Evolutionary conservation across 2,888 invertebrate genomes (phyloP).

Genomic region (Hylaea fasciaria): DNA sequence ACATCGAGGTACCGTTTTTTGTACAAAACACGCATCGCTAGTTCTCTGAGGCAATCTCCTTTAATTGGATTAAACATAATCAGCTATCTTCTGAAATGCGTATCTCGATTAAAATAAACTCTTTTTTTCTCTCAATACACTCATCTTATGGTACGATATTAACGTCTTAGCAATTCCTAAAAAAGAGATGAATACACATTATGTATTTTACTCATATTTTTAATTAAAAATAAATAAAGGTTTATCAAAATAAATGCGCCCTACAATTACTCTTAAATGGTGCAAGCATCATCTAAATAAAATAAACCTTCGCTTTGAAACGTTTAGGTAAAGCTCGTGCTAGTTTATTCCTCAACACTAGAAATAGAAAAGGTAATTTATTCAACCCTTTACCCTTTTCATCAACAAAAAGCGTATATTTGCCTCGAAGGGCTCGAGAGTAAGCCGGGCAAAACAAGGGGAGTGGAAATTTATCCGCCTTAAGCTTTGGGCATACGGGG

Average conservation of each 20-base stretch:
- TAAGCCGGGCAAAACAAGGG: slow-evolving; percentile 55
- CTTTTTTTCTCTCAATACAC: neutral
- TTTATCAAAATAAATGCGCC: too few relatives aligned
- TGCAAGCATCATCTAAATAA: too few relatives aligned
- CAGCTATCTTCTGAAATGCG: slow-evolving; percentile 37
- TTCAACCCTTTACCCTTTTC: slow-evolving; percentile 55
- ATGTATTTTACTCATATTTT: neutral
- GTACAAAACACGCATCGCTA: slow-evolving; percentile 64
- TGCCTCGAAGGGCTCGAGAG: slow-evolving; percentile 39
- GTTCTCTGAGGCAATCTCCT: slow-evolving; percentile 52
- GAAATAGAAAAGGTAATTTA: slow-evolving; percentile 36
- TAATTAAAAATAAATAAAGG: too few relatives aligned
- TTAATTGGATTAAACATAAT: slow-evolving; percentile 56
- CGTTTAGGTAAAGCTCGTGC: neutral
- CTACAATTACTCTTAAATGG: too few relatives aligned
- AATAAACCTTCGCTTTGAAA: too few relatives aligned
- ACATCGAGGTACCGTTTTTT: slow-evolving; percentile 65
- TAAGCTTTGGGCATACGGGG: slow-evolving; percentile 50
- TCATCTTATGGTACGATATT: neutral
- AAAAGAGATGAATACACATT: neutral
- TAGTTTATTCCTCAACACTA: slow-evolving; percentile 30
- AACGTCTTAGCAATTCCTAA: slow-evolving; percentile 1
- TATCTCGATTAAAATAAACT: slow-evolving; percentile 12
- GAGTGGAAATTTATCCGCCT: slow-evolving; percentile 56
- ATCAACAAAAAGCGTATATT: slow-evolving; percentile 48